Percentiles rank a stretch among this genome's conserved stretches.
Conservation (phyloP, 2,113 vertebrate species). For the Rafetus swinhoei region DNA sequence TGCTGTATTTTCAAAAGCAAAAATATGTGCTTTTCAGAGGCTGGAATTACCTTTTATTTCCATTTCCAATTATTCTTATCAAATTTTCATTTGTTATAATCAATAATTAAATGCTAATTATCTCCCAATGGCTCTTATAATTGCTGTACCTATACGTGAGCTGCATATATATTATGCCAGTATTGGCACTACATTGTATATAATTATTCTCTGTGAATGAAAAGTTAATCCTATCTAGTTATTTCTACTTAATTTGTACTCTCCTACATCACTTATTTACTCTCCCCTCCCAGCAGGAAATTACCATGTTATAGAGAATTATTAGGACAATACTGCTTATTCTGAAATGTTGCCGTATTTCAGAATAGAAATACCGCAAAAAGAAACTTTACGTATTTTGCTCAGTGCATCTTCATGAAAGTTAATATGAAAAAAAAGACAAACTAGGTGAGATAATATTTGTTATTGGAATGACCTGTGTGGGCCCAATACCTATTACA, state of each 20-base stretch:
- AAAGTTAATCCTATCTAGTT: neutral
- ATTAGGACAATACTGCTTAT: neutral
- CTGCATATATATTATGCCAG: accelerated
- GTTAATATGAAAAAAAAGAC: neutral
- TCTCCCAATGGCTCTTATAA: neutral
- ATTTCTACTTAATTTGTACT: neutral
- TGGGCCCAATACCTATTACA: neutral
- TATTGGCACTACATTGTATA: neutral
- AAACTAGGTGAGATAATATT: neutral
- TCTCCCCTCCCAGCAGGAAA: neutral
- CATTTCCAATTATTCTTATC: neutral
- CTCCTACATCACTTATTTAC: neutral
- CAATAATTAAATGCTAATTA: neutral
- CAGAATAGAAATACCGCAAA: no score
- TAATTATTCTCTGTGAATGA: neutral
- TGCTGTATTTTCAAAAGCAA: neutral
- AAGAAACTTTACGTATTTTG: neutral
- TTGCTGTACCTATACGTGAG: neutral
- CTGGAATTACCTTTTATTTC: neutral
- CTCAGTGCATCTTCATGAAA: neutral
- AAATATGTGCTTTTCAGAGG: neutral
- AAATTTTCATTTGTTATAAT: neutral
- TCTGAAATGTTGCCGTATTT: neutral
- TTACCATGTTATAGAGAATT: neutral
- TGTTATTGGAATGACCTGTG: neutral